Evolutionary conservation across 2,888 invertebrate species (phyloP).

Genomic region (Rotaria socialis): DNA sequence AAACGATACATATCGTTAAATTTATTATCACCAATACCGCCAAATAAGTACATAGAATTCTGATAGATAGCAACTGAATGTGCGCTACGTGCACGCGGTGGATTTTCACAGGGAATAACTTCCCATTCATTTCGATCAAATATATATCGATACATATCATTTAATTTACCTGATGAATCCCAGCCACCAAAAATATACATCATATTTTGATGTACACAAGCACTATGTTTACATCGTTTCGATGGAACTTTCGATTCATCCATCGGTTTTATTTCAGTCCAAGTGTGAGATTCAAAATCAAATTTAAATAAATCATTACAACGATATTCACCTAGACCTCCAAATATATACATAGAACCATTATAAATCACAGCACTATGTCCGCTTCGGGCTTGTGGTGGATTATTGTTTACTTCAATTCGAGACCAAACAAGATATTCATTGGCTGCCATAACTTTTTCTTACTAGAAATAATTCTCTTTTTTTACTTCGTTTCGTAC

Average conservation of each 20-base stretch:
- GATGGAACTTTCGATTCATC: conserved; percentile 15
- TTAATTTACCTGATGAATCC: conserved; percentile 28
- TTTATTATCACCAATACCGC: conserved; percentile 31
- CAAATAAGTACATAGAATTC: conserved; percentile 22
- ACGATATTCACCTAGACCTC: conserved; percentile 27
- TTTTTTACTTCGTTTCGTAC: too few relatives aligned
- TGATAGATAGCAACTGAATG: conserved; percentile 6
- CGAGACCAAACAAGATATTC: neutral
- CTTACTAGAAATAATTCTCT: too few relatives aligned
- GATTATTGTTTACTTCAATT: neutral
- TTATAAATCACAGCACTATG: conserved; percentile 26
- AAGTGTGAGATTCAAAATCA: conserved; percentile 11
- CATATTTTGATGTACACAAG: conserved; percentile 10
- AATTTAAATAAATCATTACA: conserved; percentile 36
- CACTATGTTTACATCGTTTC: conserved; percentile 33
- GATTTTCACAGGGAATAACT: neutral
- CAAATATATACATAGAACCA: neutral
- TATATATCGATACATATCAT: conserved; percentile 29
- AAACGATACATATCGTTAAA: conserved; percentile 26
- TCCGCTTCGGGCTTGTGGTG: conserved; percentile 6
- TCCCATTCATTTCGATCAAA: conserved; percentile 33
- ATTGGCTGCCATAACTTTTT: neutral
- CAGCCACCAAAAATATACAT: conserved; percentile 33
- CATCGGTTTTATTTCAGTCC: neutral
- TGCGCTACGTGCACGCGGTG: neutral